Evolutionary conservation across 1,140 invertebrate genomes (phyloP).

Genomic region (Hypothenemus hampei): DNA sequence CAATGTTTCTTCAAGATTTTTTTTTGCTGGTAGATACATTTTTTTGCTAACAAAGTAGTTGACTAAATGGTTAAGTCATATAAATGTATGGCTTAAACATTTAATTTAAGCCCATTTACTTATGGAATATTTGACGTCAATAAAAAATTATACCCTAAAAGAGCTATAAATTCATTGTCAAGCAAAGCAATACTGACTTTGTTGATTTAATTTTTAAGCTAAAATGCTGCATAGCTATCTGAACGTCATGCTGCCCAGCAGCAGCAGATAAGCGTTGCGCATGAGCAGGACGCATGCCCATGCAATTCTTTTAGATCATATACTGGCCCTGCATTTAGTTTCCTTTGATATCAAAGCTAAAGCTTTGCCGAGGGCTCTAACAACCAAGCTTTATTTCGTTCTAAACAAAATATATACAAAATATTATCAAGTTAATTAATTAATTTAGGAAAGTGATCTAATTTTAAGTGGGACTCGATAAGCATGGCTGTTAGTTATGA

Average conservation of each 20-base stretch:
- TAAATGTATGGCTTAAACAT: too few relatives aligned
- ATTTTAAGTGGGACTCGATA: neutral
- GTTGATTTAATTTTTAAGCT: too few relatives aligned
- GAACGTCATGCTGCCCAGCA: neutral
- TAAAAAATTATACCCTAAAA: too few relatives aligned
- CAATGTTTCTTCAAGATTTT: too few relatives aligned
- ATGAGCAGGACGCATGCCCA: slow-evolving; percentile 25
- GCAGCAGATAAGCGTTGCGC: slow-evolving; percentile 5
- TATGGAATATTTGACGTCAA: too few relatives aligned
- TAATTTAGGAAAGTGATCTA: neutral
- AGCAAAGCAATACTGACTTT: too few relatives aligned
- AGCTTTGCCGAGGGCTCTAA: slow-evolving; percentile 7
- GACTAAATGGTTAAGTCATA: too few relatives aligned
- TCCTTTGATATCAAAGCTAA: neutral
- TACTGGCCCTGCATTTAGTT: slow-evolving; percentile 24
- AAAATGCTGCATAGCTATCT: too few relatives aligned
- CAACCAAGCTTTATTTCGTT: slow-evolving; percentile 5
- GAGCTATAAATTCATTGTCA: too few relatives aligned
- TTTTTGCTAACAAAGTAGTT: too few relatives aligned
- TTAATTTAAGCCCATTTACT: too few relatives aligned
- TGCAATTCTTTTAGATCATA: slow-evolving; percentile 12
- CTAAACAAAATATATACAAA: neutral
- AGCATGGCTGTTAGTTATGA: slow-evolving; percentile 16
- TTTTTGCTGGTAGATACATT: too few relatives aligned
- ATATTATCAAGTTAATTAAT: neutral